A percentile compares a stretch with the other conserved stretches of the same genome.
Conservation (phyloP, 2,888 invertebrate species). For the Zhuqinia jingwanae region DNA sequence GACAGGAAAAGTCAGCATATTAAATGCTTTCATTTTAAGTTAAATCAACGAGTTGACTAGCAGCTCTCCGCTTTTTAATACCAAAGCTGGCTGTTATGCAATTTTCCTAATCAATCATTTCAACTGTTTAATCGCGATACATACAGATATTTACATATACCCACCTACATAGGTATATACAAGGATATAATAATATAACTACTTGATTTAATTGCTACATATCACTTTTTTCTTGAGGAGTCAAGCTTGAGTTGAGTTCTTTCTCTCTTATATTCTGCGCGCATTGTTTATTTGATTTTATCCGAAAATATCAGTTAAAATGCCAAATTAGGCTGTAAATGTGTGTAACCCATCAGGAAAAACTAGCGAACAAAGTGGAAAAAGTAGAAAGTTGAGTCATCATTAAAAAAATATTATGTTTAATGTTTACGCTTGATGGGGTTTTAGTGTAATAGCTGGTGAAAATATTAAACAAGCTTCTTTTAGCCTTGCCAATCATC, state of each 20-base stretch:
- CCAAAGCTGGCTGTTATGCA: constrained; percentile 31
- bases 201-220: constrained; percentile 47
- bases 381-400: constrained; percentile 26
- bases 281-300: constrained; percentile 49
- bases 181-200: background rate
- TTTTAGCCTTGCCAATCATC: constrained; percentile 51
- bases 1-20: constrained; percentile 39
- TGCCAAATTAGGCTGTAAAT: constrained; percentile 54
- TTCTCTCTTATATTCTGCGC: background rate
- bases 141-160: constrained; percentile 12
- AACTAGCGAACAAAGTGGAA: constrained; percentile 28
- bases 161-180: too few relatives aligned
- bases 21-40: constrained; percentile 42
- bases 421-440: background rate
- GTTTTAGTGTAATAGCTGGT: background rate
- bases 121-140: too few relatives aligned
- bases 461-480: constrained; percentile 26
- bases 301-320: constrained; percentile 52
- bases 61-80: background rate
- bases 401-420: background rate
- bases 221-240: constrained; percentile 25
- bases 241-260: constrained; percentile 18
- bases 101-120: constrained; percentile 62
- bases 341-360: constrained; percentile 50
- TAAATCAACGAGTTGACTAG: constrained; percentile 9